phyloP scores from a whole-genome alignment of 2,797 vertebrate species.

The Echeneis naucrates region DNA sequence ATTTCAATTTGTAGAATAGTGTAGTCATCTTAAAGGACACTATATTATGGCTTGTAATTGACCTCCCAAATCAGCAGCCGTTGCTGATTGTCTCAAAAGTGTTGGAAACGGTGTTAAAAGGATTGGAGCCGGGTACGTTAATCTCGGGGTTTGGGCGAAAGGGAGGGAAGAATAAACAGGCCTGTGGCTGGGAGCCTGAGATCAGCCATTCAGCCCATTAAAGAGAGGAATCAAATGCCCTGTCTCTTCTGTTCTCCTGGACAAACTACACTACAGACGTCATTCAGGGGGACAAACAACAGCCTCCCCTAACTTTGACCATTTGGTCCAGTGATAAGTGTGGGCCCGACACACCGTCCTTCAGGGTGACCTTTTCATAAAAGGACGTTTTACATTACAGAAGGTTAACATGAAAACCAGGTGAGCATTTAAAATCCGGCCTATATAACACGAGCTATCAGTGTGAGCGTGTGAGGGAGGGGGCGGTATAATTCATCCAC shows the following conservation, averaged over 20 bases:
- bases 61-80: conserved; percentile 42
- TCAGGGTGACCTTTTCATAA: conserved; percentile 88
- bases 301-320: conserved; percentile 48
- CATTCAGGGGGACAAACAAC: background rate
- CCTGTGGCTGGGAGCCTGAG: conserved; percentile 10
- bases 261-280: background rate
- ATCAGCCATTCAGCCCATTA: conserved; percentile 27
- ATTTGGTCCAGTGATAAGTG: conserved; percentile 23
- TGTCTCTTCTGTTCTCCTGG: background rate
- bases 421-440: background rate
- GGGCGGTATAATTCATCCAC: too few species aligned
- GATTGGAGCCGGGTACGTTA: conserved; percentile 40
- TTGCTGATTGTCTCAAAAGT: conserved; percentile 47
- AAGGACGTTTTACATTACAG: conserved; percentile 47
- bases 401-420: background rate
- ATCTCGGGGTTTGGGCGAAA: conserved; percentile 41
- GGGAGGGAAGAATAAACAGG: background rate
- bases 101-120: conserved; percentile 49
- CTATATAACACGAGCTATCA: background rate
- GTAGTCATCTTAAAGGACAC: background rate
- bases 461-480: too few species aligned
- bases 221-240: conserved; percentile 35
- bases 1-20: conserved; percentile 15
- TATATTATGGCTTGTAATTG: conserved; percentile 18
- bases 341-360: conserved; percentile 80